Base-by-base conservation (phyloP, 2,113 vertebrate genomes). In the Rhinopomastus cyanomelas region DNA sequence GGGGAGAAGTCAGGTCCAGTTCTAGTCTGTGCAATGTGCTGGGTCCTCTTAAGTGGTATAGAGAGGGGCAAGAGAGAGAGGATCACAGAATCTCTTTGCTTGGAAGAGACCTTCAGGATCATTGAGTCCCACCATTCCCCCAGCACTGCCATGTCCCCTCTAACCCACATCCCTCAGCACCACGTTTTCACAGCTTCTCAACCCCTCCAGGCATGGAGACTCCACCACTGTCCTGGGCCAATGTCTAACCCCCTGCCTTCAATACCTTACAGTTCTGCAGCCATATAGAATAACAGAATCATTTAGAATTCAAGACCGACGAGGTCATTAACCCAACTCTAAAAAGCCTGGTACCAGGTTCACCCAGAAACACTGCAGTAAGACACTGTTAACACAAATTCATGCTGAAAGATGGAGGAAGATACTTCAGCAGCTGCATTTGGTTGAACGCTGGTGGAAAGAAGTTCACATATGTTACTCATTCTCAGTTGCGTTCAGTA, bases 401-500 rank as follows among this genome's bases (percentile, higher is more conserved):
- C n/a, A 23, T 3, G 1, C 20, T 23, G n/a, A 67, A 49, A 42
- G 32, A 6, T 26, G 23, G 26, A 65, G 13, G 52, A 57, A 85
- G 16, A 20, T 16, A 14, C 34, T 82, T n/a, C 36, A 27, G 22
- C 7, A 37, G 42, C 39, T 68, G 51, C 11, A 56, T 12, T 5
- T 49, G 10, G 11, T 27, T 87, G 60, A 80, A 77, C 21, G 59
- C 25, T 76, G 81, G 23, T 29, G 48, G 68, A 27, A 48, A 11
- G 39, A 64, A 77, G 20, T 68, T 91, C 7, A 4, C 1, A 0
- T 48, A 36, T n/a, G 39, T 61, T 34, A 12, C 39, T 78, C 8
- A 3, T 51, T 51, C 71, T 59, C 0, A 0, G 37, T 53, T 22
- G 2, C 4, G 1, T 17, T 11, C 19, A 21, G 5, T 29, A 30